Evolutionary conservation across 2,888 invertebrate species (phyloP), one percentile per base, ranked within the genome.

Genomic region (Gryllus longicercus): DNA sequence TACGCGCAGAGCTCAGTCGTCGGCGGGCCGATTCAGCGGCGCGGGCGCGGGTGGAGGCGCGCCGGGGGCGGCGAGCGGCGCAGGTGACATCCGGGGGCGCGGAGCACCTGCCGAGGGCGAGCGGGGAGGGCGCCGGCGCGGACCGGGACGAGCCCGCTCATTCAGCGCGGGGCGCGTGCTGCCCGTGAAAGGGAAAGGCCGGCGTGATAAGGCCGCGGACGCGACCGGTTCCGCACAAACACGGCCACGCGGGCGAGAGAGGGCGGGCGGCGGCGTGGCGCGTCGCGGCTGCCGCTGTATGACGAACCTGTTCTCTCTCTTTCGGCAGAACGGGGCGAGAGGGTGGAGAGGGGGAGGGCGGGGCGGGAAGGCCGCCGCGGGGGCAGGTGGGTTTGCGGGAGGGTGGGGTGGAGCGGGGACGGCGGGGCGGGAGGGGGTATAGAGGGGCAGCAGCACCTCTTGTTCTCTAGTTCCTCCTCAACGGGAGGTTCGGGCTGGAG

Each of bases 251-350:
- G 79, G 23, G 76, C 76, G 14, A 14, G 74, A 75, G 79, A 75
- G 51, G 79, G 38, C 79, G 79, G 76, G 79, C 76, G 79, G 38
- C 5, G 38, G 38, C 38, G 38, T 38, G 38, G 80, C 78, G 77
- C 51, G 77, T 77, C 38, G 38, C 38, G 38, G 8, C 8, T 38
- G 38, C 38, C 38, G 80, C 78, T 78, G 80, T 82, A 82, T 82
- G 82, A 82, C 80, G 81, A 82, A 82, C 82, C 82, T 82, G 81
- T 81, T 82, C 78, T 38, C 79, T 77, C 38, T 38, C 78, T 82
- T 80, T 82, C 76, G 78, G 79, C 82, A 78, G 75, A 51, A 78
- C 75, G 82, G 78, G 78, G 78, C 50, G 82, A 78, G 78, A 76
- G 80, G 79, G 79, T 77, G 78, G 80, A 78, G 80, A 81, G 80